Conservation (phyloP, 2,888 invertebrate genomes). For the Psylliodes chrysocephalus region DNA sequence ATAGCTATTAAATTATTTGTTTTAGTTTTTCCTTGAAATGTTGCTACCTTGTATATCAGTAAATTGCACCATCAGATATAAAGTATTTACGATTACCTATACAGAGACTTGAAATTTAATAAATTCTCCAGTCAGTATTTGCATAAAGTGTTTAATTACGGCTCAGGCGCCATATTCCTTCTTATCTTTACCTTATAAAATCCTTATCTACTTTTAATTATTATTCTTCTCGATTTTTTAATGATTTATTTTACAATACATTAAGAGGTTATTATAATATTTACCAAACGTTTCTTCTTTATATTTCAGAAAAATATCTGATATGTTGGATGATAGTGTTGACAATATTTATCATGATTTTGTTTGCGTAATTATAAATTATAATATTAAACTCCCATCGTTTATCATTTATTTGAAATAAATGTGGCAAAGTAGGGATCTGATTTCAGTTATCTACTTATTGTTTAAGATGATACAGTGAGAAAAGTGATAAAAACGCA, state of each 20-base stretch:
- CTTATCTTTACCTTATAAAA: constrained; percentile 45
- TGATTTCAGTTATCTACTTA: constrained; percentile 53
- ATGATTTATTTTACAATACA: constrained; percentile 49
- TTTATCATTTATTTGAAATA: constrained; percentile 45
- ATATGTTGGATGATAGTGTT: constrained; percentile 45
- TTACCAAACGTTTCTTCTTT: constrained; percentile 46
- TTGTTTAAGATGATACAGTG: constrained; percentile 51
- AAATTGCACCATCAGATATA: not conserved
- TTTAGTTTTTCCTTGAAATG: too few species aligned
- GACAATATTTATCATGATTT: constrained; percentile 47
- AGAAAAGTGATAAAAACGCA: constrained; percentile 12
- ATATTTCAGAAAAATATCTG: constrained; percentile 46
- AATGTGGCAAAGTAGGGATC: constrained; percentile 37
- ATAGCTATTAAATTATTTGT: too few species aligned
- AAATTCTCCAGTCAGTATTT: constrained; percentile 37
- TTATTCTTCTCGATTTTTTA: constrained; percentile 47
- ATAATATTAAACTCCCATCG: constrained; percentile 40
- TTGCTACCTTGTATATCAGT: too few species aligned
- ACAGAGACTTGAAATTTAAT: constrained; percentile 30
- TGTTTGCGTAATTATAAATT: constrained; percentile 47
- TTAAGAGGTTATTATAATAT: constrained; percentile 49
- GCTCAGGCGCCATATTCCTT: constrained; percentile 44
- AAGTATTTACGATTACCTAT: constrained; percentile 37
- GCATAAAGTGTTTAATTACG: constrained; percentile 39
- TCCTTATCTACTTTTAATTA: constrained; percentile 46